Base-by-base conservation (phyloP, 2,888 invertebrate species). In the Drosophila suboccidentalis region DNA sequence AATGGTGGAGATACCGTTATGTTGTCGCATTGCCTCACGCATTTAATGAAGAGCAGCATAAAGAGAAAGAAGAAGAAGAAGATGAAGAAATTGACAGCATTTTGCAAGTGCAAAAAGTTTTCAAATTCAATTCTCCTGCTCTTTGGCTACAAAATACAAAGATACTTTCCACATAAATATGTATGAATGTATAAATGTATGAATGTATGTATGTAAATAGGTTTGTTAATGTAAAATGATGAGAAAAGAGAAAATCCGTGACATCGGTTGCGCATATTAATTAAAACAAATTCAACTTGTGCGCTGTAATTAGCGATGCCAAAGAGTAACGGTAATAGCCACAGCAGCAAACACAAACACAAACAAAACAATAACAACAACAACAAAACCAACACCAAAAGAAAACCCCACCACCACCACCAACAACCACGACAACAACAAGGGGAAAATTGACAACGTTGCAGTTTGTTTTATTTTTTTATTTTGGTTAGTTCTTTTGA, bases 251-350 rank as follows among this genome's bases (percentile, higher is more conserved):
- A n/a, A 65, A 57, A 60, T 53, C 22, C 53, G 46, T 44, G 36
- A 58, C 43, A 39, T 66, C 47, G 26, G 44, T 44, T 6, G 55
- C 64, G 72, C 55, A 46, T 69, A 63, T 69, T 80, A 66, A 78
- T 78, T 69, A 61, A 77, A 77, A 54, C 68, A 51, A 72, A 74
- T 78, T 71, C 50, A 72, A 72, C 65, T 84, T 87, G 67, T 69
- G 69, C 76, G 58, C 62, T 84, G 57, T 83, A 89, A 87, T 84
- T 83, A 84, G 69, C 70, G 65, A 65, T 71, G 82, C 53, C 82
- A 87, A 84, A 78, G 85, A 71, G 75, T 68, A 81, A 73, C 72
- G 74, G 70, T 73, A 81, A 87, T 75, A 77, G 68, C 61, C 89
- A 57, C 54, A 66, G 47, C 36, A 32, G 19, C 26, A 17, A 38